Evolutionary conservation across 2,797 vertebrate genomes (phyloP).

Genomic region (Enteromius unitaeniatus): DNA sequence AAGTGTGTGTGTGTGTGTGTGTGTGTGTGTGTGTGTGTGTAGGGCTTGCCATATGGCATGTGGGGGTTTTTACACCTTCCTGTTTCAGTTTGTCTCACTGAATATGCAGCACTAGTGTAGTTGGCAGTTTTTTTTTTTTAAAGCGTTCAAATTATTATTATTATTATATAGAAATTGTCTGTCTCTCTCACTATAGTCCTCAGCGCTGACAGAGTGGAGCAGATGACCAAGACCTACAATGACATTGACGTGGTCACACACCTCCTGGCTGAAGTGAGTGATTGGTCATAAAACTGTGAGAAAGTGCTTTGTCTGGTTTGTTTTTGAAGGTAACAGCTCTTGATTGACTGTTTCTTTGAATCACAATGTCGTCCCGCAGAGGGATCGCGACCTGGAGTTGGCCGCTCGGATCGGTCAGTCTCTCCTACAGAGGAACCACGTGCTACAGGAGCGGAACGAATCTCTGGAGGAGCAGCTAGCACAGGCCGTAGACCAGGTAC

Average conservation of each 20-base stretch:
- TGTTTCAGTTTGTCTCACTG: not conserved
- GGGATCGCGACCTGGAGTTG: slow-evolving; percentile 93
- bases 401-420: slow-evolving; percentile 97
- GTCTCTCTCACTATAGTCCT: slow-evolving; percentile 79
- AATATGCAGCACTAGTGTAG: not conserved
- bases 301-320: not conserved
- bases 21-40: not conserved
- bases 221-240: slow-evolving; percentile 90
- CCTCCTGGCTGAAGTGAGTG: slow-evolving; percentile 89
- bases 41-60: not conserved
- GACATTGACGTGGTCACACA: slow-evolving; percentile 93
- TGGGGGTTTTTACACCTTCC: not conserved
- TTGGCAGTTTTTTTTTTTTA: not conserved
- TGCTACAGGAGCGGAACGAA: slow-evolving; percentile 91
- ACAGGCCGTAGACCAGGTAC: slow-evolving; percentile 91
- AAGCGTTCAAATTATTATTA: no score
- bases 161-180: no score
- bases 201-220: slow-evolving; percentile 84
- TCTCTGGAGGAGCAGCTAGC: slow-evolving; percentile 92
- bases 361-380: slow-evolving; percentile 73
- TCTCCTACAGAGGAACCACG: slow-evolving; percentile 91
- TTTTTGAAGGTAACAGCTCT: not conserved
- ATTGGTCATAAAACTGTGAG: not conserved
- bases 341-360: slow-evolving; percentile 31
- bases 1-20: not conserved